Evolutionary conservation across 1,140 invertebrate genomes (phyloP).

Genomic region (Medauroidea extradentata): DNA sequence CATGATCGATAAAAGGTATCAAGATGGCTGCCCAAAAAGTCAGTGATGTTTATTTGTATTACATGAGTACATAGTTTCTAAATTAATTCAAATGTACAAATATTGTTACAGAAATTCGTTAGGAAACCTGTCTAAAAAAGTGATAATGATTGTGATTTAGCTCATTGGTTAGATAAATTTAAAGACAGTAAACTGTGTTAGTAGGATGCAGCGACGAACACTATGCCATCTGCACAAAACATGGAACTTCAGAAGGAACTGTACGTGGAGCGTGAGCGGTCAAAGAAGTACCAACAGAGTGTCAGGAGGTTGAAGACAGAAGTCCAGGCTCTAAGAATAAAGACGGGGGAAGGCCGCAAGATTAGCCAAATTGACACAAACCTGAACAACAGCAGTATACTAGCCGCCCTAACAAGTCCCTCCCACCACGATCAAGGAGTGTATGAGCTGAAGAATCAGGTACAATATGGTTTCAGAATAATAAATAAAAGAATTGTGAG

Average conservation of each 20-base stretch:
- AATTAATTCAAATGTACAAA: too few relatives aligned
- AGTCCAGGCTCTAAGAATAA: neutral
- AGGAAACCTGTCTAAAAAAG: too few relatives aligned
- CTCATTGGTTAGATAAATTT: too few relatives aligned
- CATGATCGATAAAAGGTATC: too few relatives aligned
- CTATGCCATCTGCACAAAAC: neutral
- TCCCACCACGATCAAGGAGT: neutral
- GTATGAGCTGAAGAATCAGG: conserved; percentile 3
- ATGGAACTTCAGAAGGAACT: conserved; percentile 5
- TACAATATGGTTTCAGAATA: neutral
- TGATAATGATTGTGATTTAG: too few relatives aligned
- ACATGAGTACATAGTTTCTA: too few relatives aligned
- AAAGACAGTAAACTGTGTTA: too few relatives aligned
- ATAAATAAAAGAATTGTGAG: too few relatives aligned
- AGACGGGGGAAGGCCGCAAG: neutral
- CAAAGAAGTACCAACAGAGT: conserved; percentile 4
- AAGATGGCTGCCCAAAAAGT: too few relatives aligned
- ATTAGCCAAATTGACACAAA: neutral
- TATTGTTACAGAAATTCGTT: too few relatives aligned
- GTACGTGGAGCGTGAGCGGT: conserved; percentile 1
- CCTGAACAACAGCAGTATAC: neutral
- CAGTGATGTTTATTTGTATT: too few relatives aligned
- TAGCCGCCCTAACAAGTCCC: conserved; percentile 1
- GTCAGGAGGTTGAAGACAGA: conserved; percentile 6
- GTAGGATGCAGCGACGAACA: conserved; percentile 15